A percentile compares a stretch with the other conserved stretches of the same genome.
Conservation (phyloP, 2,888 invertebrate genomes). For the Hoplodrina blanda region DNA sequence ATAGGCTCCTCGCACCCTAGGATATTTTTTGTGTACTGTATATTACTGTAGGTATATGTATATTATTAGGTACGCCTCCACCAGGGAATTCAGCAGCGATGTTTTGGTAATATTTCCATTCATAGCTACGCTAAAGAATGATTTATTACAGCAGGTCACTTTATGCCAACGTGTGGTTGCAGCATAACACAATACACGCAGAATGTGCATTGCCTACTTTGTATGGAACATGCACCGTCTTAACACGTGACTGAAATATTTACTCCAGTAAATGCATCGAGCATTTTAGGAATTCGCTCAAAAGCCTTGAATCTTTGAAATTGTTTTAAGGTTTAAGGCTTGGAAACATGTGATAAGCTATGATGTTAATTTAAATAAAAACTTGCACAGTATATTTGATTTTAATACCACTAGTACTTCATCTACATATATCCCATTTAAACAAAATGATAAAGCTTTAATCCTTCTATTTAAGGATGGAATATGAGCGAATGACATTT, state of each 20-base stretch:
- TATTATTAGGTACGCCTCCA: too few species aligned
- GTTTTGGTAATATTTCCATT: not conserved
- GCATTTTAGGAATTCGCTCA: constrained; percentile 39
- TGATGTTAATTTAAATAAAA: not conserved
- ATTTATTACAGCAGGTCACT: not conserved
- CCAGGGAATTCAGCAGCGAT: not conserved
- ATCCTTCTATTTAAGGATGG: too few species aligned
- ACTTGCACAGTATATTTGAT: too few species aligned
- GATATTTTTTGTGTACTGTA: too few species aligned
- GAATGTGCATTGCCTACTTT: constrained; percentile 19
- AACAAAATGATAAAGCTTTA: too few species aligned
- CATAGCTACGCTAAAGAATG: constrained; percentile 2
- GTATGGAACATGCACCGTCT: constrained; percentile 52
- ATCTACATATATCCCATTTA: too few species aligned
- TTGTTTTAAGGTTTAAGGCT: not conserved
- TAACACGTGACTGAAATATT: constrained; percentile 57
- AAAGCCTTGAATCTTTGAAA: constrained; percentile 11
- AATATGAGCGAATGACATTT: not conserved
- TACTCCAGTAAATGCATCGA: constrained; percentile 21
- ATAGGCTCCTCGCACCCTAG: not conserved
- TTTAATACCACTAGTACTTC: too few species aligned
- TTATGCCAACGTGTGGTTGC: constrained; percentile 20
- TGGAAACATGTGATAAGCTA: not conserved
- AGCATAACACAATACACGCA: constrained; percentile 33
- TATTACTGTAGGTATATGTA: too few species aligned